Conservation (phyloP, 2,888 invertebrate species). For the Ferrisia virgata region DNA sequence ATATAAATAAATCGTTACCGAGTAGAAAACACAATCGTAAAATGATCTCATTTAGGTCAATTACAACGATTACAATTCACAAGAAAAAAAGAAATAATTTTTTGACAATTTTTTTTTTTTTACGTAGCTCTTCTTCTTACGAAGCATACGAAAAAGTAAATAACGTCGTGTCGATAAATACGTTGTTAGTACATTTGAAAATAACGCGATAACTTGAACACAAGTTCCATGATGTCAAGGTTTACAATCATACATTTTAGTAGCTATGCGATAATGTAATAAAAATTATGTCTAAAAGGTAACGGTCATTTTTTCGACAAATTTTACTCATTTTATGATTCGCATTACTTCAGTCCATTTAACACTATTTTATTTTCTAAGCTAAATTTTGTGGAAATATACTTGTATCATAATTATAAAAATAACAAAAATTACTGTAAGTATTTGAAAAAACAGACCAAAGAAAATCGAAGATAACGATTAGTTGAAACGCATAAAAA, state of each 20-base stretch:
- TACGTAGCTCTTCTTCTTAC: neutral
- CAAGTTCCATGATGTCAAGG: neutral
- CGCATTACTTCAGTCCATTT: neutral
- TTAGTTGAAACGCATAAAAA: neutral
- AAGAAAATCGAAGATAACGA: neutral
- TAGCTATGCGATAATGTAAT: neutral
- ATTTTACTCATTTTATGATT: neutral
- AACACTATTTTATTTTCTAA: neutral
- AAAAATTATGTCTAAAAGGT: neutral
- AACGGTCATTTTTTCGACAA: neutral
- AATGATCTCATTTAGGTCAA: neutral
- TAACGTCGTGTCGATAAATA: neutral
- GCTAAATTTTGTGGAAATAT: neutral
- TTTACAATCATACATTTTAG: conserved; percentile 7
- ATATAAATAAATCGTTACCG: neutral
- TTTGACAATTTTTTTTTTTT: neutral
- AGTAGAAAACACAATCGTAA: conserved; percentile 1
- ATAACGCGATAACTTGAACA: neutral
- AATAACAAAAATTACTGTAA: neutral
- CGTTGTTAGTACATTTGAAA: conserved; percentile 5
- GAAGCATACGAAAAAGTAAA: neutral
- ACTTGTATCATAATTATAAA: neutral
- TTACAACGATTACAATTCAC: neutral
- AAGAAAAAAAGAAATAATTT: neutral
- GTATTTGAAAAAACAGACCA: neutral